Base-by-base conservation (phyloP, 2,888 invertebrate species). In the Opisthograptis luteolata region DNA sequence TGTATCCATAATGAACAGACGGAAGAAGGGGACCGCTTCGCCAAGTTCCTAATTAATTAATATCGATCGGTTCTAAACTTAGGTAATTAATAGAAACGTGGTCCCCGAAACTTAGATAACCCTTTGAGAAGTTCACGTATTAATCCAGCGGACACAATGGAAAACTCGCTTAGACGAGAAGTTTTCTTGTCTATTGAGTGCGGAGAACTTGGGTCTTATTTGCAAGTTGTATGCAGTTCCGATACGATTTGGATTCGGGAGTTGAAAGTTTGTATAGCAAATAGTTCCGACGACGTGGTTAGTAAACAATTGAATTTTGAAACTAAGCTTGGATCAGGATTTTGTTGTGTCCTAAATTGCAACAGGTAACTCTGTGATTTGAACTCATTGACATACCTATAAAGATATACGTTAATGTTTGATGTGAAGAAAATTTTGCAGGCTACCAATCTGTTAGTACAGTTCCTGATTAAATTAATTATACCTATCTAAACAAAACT, bases 61-160 rank as follows among this genome's bases (percentile, higher is more conserved):
- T 76, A 84, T 83, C 78, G 83, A 80, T 75, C 76, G 66, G 54
- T 61, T 61, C 53, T 60, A 61, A 87, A 88, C 76, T 87, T 80
- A 65, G 68, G 78, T 85, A 87, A 87, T 87, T 86, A 87, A 84
- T 87, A 86, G 83, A 79, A 84, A 81, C 81, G 80, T 75, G 79
- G 81, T 81, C 73, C 76, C 79, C 73, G 55, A 81, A 84, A 84
- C 84, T 85, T 81, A 81, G 84, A 80, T 81, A 84, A 86, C 81
- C 85, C 84, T 85, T 83, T 79, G 70, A 58, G 66, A 83, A 85
- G 76, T 85, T 86, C 80, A 81, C 76, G 81, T 82, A 87, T 86
- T 87, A 86, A 86, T 84, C 80, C 80, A 69, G 55, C 66, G 70
- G 74, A 79, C 75, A 84, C 81, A 85, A 84, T 84, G 82, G 56